phyloP scores from a whole-genome alignment of 2,888 invertebrate genomes.

The Polymixis flavicincta region DNA sequence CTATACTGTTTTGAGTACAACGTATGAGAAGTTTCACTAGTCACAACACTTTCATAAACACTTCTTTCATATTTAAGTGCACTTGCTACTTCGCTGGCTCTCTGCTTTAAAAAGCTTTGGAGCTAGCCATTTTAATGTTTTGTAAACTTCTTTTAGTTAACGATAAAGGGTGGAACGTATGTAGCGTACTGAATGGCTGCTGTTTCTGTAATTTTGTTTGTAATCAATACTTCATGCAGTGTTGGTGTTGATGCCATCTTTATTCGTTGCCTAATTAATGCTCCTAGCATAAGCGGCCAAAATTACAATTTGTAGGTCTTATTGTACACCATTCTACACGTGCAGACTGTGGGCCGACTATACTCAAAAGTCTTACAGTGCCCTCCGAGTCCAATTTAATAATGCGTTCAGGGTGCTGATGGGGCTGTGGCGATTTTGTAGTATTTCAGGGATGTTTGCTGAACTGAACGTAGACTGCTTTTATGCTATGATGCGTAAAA shows the following conservation, averaged over 20 bases:
- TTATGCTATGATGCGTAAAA: too few species aligned
- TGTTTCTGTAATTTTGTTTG: constrained; percentile 28
- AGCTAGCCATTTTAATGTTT: constrained; percentile 41
- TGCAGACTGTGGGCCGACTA: too few species aligned
- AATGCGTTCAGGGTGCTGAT: too few species aligned
- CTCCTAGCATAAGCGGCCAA: too few species aligned
- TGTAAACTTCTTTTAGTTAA: constrained; percentile 41
- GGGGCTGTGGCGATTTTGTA: too few species aligned
- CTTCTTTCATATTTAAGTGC: constrained; percentile 63
- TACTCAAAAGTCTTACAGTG: too few species aligned
- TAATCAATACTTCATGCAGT: constrained; percentile 7
- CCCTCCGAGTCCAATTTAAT: too few species aligned
- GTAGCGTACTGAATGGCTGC: background rate
- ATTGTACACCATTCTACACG: too few species aligned
- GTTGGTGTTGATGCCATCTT: background rate
- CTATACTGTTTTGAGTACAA: constrained; percentile 47
- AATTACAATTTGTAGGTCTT: too few species aligned
- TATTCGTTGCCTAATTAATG: background rate
- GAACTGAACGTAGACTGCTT: too few species aligned
- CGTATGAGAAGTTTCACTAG: constrained; percentile 56
- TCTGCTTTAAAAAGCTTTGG: constrained; percentile 42
- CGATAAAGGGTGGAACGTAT: constrained; percentile 19
- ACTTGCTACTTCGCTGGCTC: constrained; percentile 43
- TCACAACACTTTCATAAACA: constrained; percentile 60
- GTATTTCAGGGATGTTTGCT: too few species aligned